phyloP scores from a whole-genome alignment of 2,113 vertebrate genomes.

The Bos indicus region DNA sequence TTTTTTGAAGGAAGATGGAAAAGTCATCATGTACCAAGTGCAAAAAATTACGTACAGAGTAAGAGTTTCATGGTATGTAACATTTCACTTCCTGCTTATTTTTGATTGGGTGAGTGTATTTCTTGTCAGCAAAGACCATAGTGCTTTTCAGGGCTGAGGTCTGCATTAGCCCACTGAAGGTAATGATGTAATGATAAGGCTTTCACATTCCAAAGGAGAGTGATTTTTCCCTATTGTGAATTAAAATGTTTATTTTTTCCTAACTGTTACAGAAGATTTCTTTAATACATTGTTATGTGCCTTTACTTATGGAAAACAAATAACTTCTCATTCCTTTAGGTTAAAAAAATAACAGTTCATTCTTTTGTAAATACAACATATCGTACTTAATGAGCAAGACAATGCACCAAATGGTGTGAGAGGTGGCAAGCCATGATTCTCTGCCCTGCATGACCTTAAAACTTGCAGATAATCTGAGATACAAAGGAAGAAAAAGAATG shows the following conservation, averaged over 20 bases:
- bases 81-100: conserved; percentile 27
- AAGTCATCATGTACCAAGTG: conserved; percentile 55
- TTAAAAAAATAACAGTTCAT: background rate
- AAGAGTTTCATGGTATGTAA: conserved; percentile 45
- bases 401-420: background rate
- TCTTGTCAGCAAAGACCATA: background rate
- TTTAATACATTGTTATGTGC: background rate
- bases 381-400: background rate
- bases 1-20: conserved; percentile 74
- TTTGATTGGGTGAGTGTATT: conserved; percentile 35
- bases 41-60: conserved; percentile 61
- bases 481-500: background rate
- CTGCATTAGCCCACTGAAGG: background rate
- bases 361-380: background rate
- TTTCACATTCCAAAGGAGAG: background rate
- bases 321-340: background rate
- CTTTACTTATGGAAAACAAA: background rate
- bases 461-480: background rate
- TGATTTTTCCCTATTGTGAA: background rate
- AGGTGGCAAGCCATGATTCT: background rate
- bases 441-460: background rate
- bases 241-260: background rate
- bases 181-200: background rate
- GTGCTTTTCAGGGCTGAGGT: background rate
- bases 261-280: conserved; percentile 35